Conservation (phyloP, 1,140 invertebrate genomes). For the Rhopalosiphum maidis region DNA sequence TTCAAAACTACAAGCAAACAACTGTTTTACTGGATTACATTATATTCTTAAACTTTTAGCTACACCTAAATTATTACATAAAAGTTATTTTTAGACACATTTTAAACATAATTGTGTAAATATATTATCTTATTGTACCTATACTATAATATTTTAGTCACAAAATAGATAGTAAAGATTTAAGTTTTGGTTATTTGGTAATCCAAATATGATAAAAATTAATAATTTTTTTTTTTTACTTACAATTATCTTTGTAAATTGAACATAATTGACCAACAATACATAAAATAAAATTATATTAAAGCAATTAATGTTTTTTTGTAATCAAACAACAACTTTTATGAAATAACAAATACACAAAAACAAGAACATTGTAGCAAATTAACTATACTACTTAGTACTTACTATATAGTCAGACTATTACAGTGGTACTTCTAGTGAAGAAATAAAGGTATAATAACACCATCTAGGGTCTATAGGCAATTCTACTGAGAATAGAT, state of each 20-base stretch:
- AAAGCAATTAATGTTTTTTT: background rate
- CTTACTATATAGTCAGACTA: background rate
- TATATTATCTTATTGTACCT: background rate
- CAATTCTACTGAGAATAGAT: background rate
- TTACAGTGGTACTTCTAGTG: background rate
- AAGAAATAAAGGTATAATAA: constrained; percentile 8
- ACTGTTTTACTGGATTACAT: background rate
- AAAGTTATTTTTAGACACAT: background rate
- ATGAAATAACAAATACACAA: background rate
- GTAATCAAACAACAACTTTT: background rate
- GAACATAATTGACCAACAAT: background rate
- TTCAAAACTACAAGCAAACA: constrained; percentile 28
- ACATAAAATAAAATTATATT: background rate
- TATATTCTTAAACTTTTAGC: background rate
- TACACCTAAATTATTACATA: background rate
- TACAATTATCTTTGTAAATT: background rate
- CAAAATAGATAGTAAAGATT: background rate
- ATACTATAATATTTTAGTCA: background rate
- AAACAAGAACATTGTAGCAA: background rate
- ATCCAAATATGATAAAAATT: background rate
- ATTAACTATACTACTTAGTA: background rate
- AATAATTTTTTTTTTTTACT: background rate
- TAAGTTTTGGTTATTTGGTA: background rate
- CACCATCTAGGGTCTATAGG: background rate
- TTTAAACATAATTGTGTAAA: background rate